phyloP scores from a whole-genome alignment of 1,140 invertebrate genomes.

The Papilio aristodemus region DNA sequence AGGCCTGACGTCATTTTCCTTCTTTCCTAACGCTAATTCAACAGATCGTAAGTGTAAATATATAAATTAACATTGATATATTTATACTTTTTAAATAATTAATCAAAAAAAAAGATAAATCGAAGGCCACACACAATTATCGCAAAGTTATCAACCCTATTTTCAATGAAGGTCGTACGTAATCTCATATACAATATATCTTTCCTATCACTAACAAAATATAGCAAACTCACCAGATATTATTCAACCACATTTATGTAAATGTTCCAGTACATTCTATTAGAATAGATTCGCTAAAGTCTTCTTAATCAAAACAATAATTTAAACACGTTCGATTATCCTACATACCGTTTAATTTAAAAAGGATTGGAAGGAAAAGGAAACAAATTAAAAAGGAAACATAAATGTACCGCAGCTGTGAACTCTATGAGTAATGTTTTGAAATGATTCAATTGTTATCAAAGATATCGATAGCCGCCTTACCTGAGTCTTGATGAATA shows the following conservation, averaged over 20 bases:
- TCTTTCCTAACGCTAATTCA: too few relatives aligned
- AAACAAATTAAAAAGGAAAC: conserved; percentile 5
- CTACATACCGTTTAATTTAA: background rate
- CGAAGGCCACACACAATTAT: background rate
- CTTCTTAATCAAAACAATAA: too few relatives aligned
- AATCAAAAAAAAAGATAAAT: background rate
- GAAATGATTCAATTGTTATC: conserved; percentile 24
- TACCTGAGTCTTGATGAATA: conserved; percentile 1
- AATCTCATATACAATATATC: background rate
- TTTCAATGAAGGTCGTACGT: background rate
- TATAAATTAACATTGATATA: too few relatives aligned
- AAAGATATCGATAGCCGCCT: conserved; percentile 11
- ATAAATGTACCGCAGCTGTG: background rate
- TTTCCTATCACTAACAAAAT: background rate
- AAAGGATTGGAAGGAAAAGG: background rate
- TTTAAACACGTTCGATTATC: background rate
- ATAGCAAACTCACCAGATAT: too few relatives aligned
- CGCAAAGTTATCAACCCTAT: background rate
- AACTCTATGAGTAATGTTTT: conserved; percentile 23
- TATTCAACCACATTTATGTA: too few relatives aligned
- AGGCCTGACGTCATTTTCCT: too few relatives aligned
- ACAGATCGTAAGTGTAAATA: too few relatives aligned
- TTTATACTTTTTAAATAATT: background rate
- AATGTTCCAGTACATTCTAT: too few relatives aligned
- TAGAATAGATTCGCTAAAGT: too few relatives aligned